Evolutionary conservation across 2,888 invertebrate species (phyloP).

Genomic region (Dugesia japonica): DNA sequence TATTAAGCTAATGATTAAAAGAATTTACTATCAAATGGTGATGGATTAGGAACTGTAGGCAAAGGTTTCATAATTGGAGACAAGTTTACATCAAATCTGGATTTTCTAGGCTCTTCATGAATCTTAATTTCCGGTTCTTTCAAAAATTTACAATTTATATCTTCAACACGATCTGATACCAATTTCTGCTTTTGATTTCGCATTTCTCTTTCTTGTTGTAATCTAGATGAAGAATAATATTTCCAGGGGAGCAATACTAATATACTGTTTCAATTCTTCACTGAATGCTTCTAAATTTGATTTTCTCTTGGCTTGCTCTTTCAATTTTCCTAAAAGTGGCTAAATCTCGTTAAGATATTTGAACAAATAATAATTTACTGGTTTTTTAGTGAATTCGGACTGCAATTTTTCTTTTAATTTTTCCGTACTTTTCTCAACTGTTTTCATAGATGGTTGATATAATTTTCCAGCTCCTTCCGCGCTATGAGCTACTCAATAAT

Average conservation of each 20-base stretch:
- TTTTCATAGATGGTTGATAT: constrained; percentile 26
- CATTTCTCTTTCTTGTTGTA: constrained; percentile 30
- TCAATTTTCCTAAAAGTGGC: constrained; percentile 40
- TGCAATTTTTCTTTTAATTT: constrained; percentile 10
- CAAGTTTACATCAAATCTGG: constrained; percentile 24
- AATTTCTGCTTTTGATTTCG: not conserved
- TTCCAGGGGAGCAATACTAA: not conserved
- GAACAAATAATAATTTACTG: not conserved
- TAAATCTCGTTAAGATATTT: not conserved
- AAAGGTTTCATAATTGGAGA: not conserved
- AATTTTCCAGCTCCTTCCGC: constrained; percentile 25
- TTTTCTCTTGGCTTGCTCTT: constrained; percentile 70
- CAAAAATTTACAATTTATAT: not conserved
- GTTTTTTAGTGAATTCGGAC: constrained; percentile 1
- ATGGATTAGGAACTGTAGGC: not conserved
- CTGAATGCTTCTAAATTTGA: constrained; percentile 93
- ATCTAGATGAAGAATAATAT: constrained; percentile 12
- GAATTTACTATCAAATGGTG: constrained; percentile 27
- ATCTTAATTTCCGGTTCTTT: not conserved
- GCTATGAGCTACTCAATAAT: not conserved
- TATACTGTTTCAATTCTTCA: constrained; percentile 77
- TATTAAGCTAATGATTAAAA: not conserved
- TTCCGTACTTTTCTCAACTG: constrained; percentile 11
- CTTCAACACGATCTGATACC: constrained; percentile 43
- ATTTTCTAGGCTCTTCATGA: not conserved